Conservation (phyloP, 23 tunicate species). For the Corella eumyota region DNA sequence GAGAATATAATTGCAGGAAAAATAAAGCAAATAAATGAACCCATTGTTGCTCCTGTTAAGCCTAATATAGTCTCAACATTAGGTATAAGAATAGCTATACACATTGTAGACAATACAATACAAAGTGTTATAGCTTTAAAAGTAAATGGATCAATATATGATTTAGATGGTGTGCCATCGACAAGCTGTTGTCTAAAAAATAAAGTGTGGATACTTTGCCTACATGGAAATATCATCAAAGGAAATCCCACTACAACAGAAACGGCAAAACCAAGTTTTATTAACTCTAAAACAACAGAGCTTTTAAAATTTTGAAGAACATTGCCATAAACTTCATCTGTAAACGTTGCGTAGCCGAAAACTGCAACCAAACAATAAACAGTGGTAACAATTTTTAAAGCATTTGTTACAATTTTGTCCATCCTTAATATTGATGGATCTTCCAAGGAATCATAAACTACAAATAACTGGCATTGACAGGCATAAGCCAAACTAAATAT, state of each 20-base stretch:
- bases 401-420: conserved; percentile 51
- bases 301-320: conserved; percentile 66
- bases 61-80: conserved; percentile 91
- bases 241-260: conserved; percentile 98
- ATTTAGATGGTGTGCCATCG: conserved; percentile 64
- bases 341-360: conserved; percentile 69
- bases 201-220: conserved; percentile 85
- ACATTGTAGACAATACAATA: conserved; percentile 81
- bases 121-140: conserved; percentile 80
- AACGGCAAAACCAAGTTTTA: conserved; percentile 83
- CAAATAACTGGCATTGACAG: conserved; percentile 93
- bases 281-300: conserved; percentile 40
- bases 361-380: conserved; percentile 76
- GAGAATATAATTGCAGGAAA: conserved; percentile 75
- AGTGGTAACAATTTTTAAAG: conserved; percentile 69
- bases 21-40: conserved; percentile 89
- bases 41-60: conserved; percentile 97
- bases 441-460: conserved; percentile 81
- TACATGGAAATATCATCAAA: conserved; percentile 88
- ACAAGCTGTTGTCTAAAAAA: conserved; percentile 65
- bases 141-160: conserved; percentile 84
- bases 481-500: conserved; percentile 91
- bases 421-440: conserved; percentile 64
- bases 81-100: conserved; percentile 77
- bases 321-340: conserved; percentile 63